phyloP scores from a whole-genome alignment of 2,888 invertebrate genomes.

The Dugesia japonica region DNA sequence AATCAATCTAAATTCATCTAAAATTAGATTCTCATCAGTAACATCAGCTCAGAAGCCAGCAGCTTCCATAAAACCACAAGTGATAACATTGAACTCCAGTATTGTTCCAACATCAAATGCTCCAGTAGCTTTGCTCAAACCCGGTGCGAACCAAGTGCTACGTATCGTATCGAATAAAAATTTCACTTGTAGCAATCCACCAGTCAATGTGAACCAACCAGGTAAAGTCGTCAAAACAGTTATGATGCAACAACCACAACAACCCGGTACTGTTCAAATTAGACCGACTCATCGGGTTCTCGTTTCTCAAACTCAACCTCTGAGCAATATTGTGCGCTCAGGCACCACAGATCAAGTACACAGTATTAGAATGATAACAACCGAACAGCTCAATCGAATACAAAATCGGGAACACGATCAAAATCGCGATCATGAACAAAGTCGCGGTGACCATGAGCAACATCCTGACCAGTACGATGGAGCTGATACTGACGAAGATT shows the following conservation, averaged over 20 bases:
- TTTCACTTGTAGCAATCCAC: not conserved
- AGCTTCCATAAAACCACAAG: not conserved
- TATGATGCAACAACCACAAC: not conserved
- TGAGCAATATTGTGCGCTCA: not conserved
- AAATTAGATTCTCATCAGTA: not conserved
- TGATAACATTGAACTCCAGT: not conserved
- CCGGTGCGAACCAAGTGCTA: not conserved
- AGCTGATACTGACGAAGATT: slow-evolving; percentile 34
- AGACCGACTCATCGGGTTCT: not conserved
- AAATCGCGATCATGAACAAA: not conserved
- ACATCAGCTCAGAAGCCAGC: not conserved
- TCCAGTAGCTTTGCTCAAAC: not conserved
- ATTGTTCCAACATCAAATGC: not conserved
- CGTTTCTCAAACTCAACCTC: not conserved
- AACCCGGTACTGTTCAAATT: not conserved
- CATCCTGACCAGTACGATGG: slow-evolving; percentile 38
- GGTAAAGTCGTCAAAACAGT: not conserved
- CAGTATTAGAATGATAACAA: not conserved
- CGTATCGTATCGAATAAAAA: not conserved
- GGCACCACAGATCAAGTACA: not conserved
- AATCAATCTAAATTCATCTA: not conserved
- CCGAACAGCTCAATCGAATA: not conserved
- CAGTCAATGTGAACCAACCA: not conserved
- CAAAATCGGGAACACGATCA: not conserved
- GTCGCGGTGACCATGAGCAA: slow-evolving; percentile 35